Evolutionary conservation across 2,113 vertebrate genomes (phyloP).

Genomic region (Phaetusa simplex): DNA sequence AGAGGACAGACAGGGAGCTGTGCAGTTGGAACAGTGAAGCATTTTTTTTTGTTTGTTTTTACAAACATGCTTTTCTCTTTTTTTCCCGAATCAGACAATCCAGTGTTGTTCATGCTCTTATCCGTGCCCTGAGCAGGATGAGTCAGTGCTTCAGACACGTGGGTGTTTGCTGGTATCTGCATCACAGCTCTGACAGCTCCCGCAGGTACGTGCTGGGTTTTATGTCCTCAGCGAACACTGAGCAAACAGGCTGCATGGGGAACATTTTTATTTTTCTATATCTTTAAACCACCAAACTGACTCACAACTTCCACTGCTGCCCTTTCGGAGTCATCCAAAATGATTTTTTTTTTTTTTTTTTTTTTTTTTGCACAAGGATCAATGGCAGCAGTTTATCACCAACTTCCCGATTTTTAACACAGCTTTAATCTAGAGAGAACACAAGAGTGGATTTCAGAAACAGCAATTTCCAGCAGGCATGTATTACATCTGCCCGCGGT

Average conservation of each 20-base stretch:
- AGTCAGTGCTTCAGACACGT: background rate
- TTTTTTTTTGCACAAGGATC: background rate
- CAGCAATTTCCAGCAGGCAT: background rate
- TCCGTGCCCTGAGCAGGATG: background rate
- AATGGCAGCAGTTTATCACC: background rate
- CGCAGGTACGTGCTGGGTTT: fast-evolving
- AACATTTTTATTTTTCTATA: background rate
- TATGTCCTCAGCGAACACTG: fast-evolving
- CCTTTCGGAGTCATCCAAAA: background rate
- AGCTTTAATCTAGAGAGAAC: background rate
- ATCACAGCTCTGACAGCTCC: background rate
- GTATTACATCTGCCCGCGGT: background rate
- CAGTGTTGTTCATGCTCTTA: fast-evolving
- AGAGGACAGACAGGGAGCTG: background rate
- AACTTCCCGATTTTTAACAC: background rate
- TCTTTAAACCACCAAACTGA: background rate
- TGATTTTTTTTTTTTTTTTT: background rate
- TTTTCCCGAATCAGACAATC: background rate
- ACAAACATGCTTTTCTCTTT: background rate
- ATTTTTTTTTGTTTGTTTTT: background rate
- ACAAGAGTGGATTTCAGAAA: background rate
- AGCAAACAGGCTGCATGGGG: background rate
- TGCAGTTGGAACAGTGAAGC: fast-evolving
- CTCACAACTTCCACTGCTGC: background rate
- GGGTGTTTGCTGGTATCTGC: background rate